These are phyloP conservation scores for Lepus townsendii DNA, from an alignment of 2,797 vertebrate genomes.

Conservation along the genomic window DNA sequence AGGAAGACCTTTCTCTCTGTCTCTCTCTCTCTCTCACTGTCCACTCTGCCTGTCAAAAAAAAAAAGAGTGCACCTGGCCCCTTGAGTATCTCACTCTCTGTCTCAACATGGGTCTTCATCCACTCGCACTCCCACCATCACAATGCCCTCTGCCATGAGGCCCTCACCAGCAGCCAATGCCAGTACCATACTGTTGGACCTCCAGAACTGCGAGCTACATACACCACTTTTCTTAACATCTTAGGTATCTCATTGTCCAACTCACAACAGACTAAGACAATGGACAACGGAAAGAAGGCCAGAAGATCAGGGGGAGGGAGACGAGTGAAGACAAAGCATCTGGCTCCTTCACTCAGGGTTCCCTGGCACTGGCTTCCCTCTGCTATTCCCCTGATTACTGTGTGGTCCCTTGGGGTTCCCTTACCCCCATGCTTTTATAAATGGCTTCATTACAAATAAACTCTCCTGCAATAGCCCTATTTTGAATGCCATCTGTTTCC, in stretches of 20 bases:
- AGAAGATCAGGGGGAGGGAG: neutral
- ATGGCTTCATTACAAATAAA: conserved; percentile 11
- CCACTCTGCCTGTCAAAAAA: too few species aligned
- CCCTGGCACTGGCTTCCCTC: neutral
- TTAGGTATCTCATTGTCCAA: neutral
- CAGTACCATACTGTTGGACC: neutral
- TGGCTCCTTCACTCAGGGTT: neutral
- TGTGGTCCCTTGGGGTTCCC: neutral
- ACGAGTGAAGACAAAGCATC: neutral
- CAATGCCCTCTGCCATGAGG: neutral
- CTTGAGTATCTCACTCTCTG: neutral
- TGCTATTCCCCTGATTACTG: neutral
- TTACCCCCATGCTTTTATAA: neutral
- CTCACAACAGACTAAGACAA: neutral
- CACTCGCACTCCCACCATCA: neutral
- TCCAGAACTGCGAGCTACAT: neutral
- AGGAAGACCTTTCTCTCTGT: too few species aligned
- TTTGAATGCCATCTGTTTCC: conserved; percentile 27
- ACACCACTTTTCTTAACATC: neutral
- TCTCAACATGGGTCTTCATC: neutral
- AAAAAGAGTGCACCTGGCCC: neutral
- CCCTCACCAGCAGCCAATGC: neutral
- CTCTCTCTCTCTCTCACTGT: too few species aligned
- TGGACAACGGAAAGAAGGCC: neutral
- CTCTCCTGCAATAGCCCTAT: conserved; percentile 8